Evolutionary conservation across 2,797 vertebrate species (phyloP).

Genomic region (Sphaeramia orbicularis): DNA sequence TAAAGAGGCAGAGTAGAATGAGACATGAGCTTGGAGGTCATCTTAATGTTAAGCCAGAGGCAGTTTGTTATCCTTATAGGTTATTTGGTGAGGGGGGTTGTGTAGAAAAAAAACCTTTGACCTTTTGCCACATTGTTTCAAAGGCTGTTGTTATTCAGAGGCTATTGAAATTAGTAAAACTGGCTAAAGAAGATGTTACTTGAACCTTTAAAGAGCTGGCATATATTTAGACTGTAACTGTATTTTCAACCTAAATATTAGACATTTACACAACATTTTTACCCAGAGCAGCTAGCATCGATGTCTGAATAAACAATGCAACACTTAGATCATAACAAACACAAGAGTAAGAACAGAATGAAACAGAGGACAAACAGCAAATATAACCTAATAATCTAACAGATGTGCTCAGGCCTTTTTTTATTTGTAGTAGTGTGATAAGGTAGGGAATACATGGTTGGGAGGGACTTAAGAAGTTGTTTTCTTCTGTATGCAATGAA

Average conservation of each 20-base stretch:
- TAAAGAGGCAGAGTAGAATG: conserved; percentile 50
- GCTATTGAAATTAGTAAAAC: not conserved
- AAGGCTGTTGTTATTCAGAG: not conserved
- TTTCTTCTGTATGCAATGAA: conserved; percentile 18
- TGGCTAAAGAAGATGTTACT: not conserved
- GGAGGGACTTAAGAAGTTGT: conserved; percentile 1
- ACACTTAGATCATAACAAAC: not conserved
- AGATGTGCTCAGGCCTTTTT: not conserved
- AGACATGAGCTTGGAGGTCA: conserved; percentile 38
- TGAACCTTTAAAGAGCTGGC: not conserved
- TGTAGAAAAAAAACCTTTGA: not conserved
- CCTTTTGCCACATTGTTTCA: not conserved
- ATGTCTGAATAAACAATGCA: not conserved
- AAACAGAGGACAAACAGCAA: too few species aligned
- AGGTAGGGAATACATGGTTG: not conserved
- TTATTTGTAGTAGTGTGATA: not conserved
- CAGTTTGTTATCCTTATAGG: conserved; percentile 36
- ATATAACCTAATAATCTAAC: too few species aligned
- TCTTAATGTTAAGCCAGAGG: conserved; percentile 50
- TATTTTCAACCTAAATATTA: not conserved
- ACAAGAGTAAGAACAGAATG: not conserved
- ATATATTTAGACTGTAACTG: not conserved
- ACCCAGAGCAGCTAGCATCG: not conserved
- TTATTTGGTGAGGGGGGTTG: conserved; percentile 18
- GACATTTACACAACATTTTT: not conserved